Evolutionary conservation across 2,797 vertebrate genomes (phyloP).

Genomic region (Crax fasciolata): DNA sequence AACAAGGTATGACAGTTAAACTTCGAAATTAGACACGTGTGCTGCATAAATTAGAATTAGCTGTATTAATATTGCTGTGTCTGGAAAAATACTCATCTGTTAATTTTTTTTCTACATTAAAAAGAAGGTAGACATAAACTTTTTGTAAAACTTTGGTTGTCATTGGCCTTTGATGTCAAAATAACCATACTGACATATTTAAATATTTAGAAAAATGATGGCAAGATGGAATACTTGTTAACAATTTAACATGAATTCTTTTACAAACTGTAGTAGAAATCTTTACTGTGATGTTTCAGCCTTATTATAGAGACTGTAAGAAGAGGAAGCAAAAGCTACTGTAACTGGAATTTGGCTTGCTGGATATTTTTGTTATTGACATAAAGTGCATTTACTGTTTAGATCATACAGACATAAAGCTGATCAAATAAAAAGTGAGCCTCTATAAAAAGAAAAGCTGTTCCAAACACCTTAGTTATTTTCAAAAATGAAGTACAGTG

Average conservation of each 20-base stretch:
- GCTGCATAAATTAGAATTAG: slow-evolving; percentile 50
- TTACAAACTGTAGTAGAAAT: background rate
- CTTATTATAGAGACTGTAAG: background rate
- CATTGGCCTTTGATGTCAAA: background rate
- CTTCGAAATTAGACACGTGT: slow-evolving; percentile 7
- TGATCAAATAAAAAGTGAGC: background rate
- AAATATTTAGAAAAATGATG: background rate
- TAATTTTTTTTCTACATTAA: background rate
- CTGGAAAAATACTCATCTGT: background rate
- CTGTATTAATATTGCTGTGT: background rate
- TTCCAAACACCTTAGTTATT: background rate
- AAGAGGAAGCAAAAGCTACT: background rate
- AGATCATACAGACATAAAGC: background rate
- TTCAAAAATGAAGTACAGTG: background rate
- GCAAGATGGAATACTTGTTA: background rate
- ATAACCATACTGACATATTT: background rate
- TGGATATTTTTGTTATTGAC: background rate
- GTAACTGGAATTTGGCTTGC: background rate
- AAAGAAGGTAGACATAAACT: background rate
- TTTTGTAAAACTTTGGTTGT: background rate
- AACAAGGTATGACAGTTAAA: slow-evolving; percentile 37
- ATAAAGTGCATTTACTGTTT: background rate
- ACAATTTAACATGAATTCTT: background rate
- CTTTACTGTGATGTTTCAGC: background rate
- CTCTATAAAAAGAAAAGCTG: background rate